Evolutionary conservation across 2,888 invertebrate genomes (phyloP), one percentile per base, ranked within the genome.

Genomic region (Diplazon laetatorius): DNA sequence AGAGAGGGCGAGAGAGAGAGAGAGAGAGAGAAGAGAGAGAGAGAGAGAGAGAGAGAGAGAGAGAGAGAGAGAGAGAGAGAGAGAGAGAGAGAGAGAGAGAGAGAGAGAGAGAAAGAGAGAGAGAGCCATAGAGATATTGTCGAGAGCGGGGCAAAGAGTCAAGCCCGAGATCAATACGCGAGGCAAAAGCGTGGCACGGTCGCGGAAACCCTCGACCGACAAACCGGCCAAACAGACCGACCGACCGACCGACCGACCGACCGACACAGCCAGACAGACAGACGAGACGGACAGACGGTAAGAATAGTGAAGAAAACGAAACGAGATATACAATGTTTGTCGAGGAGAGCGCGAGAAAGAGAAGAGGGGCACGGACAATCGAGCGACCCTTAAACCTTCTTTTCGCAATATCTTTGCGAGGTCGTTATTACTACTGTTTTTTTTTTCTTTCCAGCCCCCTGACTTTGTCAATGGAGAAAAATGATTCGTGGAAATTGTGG

Each of bases 121-220:
- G 25, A 25, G 25, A 37, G 30, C 66, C 60, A 42, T 22, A 60
- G 30, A 30, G 30, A 30, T 5, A 30, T 30, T 6, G 30, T 30
- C 50, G 39, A 63, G 30, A 62, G 77, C 52, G 74, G 72, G 80
- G 76, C 68, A 77, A 75, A 76, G 80, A 81, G 78, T 71, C 76
- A 77, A 68, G 73, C 73, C 42, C 59, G 55, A 81, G 80, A 83
- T 83, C 82, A 83, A 83, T 83, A 83, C 82, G 80, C 71, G 74
- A 72, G 81, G 82, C 85, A 82, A 86, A 86, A 88, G 86, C 84
- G 75, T 85, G 82, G 85, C 84, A 86, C 83, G 85, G 83, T 86
- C 84, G 85, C 86, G 85, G n/a, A n/a, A 86, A 85, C 80, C 80
- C 83, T 82, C 83, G 84, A 83, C 84, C 87, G 80, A 84, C 81